A percentile compares a stretch with the other conserved stretches of the same genome.
Conservation (phyloP, 2,888 invertebrate genomes). For the Pristionchus entomophagus region DNA sequence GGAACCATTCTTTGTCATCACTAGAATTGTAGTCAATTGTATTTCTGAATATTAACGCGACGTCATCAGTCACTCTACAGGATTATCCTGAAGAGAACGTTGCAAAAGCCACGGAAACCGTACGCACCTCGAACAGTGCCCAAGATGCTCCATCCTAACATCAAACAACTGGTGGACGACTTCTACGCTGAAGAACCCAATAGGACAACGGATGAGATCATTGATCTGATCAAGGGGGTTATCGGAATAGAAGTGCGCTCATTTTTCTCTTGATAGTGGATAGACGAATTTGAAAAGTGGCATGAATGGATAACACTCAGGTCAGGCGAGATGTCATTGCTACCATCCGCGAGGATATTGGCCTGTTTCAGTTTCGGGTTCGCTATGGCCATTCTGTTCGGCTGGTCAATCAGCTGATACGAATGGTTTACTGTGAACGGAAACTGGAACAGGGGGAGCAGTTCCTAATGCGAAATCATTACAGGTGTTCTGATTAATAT, state of each 20-base stretch:
- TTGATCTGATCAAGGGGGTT: not conserved
- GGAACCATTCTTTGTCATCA: not conserved
- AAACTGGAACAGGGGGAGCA: not conserved
- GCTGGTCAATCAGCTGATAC: not conserved
- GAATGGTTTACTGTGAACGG: not conserved
- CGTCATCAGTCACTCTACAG: not conserved
- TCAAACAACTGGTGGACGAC: not conserved
- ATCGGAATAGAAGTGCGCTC: not conserved
- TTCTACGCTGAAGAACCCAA: not conserved
- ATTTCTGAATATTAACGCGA: not conserved
- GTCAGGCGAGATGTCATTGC: not conserved
- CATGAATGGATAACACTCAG: not conserved
- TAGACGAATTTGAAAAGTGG: not conserved
- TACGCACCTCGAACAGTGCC: not conserved
- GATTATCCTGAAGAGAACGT: not conserved
- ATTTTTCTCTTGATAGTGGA: not conserved
- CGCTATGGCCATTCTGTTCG: not conserved
- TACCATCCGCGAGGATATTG: not conserved
- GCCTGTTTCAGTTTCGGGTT: not conserved
- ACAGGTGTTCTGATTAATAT: no score
- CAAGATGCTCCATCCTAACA: not conserved
- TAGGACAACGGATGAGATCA: not conserved
- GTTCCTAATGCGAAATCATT: no score
- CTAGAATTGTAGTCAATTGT: not conserved
- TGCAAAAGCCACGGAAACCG: not conserved